Conservation (phyloP, 2,113 vertebrate species). For the Oreochromis niloticus region DNA sequence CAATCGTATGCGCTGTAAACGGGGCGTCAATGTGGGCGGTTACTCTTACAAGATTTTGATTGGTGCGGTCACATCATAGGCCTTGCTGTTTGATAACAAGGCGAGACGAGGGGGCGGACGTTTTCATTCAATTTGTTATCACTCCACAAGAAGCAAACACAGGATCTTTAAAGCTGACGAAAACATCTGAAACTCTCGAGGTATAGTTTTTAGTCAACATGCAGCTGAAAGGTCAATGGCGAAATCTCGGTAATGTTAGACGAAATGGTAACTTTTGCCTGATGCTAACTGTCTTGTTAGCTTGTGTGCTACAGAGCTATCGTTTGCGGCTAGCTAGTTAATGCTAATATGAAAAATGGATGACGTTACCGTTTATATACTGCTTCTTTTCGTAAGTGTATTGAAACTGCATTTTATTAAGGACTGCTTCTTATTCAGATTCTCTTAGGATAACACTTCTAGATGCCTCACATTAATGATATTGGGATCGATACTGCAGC, state of each 20-base stretch:
- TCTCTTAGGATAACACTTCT: neutral
- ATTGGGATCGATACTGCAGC: neutral
- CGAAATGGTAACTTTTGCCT: neutral
- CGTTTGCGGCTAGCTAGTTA: neutral
- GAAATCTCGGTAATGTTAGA: neutral
- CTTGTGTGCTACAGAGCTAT: neutral
- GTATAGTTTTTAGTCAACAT: neutral
- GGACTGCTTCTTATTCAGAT: neutral
- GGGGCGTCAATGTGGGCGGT: neutral
- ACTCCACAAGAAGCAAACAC: neutral
- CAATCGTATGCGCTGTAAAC: neutral
- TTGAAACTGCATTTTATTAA: neutral
- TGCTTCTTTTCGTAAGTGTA: neutral
- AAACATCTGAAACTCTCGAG: neutral
- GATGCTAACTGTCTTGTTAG: neutral
- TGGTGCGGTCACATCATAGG: slow-evolving; percentile 3
- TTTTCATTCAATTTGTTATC: neutral
- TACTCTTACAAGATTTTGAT: neutral
- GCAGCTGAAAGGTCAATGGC: neutral
- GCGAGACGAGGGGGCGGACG: neutral
- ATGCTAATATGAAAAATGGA: neutral
- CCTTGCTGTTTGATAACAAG: slow-evolving; percentile 36
- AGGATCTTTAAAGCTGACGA: neutral
- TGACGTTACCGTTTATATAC: no score
- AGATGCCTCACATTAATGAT: neutral